A percentile compares a stretch with the other conserved stretches of the same genome.
These are phyloP conservation scores for Galaxea fascicularis DNA, from an alignment of 92 coral and sea anemone species.

Conservation along the genomic window DNA sequence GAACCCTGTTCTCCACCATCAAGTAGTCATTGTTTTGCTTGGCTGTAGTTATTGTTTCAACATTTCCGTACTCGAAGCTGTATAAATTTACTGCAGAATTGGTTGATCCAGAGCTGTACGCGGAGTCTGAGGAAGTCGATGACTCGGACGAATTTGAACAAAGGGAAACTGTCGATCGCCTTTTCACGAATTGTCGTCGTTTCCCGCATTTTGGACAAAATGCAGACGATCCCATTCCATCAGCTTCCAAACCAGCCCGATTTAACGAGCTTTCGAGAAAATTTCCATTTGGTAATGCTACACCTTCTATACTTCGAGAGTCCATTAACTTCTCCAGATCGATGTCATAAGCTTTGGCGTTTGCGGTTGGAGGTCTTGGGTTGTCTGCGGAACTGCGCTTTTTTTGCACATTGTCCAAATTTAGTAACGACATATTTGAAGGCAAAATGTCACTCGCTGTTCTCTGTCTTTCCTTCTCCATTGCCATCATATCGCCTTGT, in stretches of 20 bases:
- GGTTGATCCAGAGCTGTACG: slow-evolving; percentile 61
- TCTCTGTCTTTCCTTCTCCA: slow-evolving; percentile 36
- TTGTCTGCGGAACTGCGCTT: slow-evolving; percentile 49
- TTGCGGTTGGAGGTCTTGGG: slow-evolving; percentile 30
- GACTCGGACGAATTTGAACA: slow-evolving; percentile 87
- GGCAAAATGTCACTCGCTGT: slow-evolving; percentile 53
- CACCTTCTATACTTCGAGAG: neutral
- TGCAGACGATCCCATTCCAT: neutral
- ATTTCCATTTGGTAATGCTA: slow-evolving; percentile 13
- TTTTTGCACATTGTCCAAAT: slow-evolving; percentile 21
- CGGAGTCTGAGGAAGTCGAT: slow-evolving; percentile 83
- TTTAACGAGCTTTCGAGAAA: slow-evolving; percentile 6
- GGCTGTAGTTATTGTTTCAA: slow-evolving; percentile 4
- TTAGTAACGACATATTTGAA: slow-evolving; percentile 22
- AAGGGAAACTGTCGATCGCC: slow-evolving; percentile 80
- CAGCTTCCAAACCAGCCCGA: slow-evolving; percentile 1
- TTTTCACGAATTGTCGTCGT: slow-evolving; percentile 50
- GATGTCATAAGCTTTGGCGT: slow-evolving; percentile 24
- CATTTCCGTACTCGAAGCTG: slow-evolving; percentile 14
- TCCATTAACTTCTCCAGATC: slow-evolving; percentile 33
- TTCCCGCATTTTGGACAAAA: slow-evolving; percentile 80
- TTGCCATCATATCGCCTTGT: slow-evolving; percentile 22
- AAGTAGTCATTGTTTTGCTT: slow-evolving; percentile 32
- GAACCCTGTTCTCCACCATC: slow-evolving; percentile 22
- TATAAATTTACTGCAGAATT: slow-evolving; percentile 29